Percentiles rank a stretch among this genome's conserved stretches.
Evolutionary conservation across 2,797 vertebrate genomes (phyloP).

Genomic region (Corythornis leucogaster): DNA sequence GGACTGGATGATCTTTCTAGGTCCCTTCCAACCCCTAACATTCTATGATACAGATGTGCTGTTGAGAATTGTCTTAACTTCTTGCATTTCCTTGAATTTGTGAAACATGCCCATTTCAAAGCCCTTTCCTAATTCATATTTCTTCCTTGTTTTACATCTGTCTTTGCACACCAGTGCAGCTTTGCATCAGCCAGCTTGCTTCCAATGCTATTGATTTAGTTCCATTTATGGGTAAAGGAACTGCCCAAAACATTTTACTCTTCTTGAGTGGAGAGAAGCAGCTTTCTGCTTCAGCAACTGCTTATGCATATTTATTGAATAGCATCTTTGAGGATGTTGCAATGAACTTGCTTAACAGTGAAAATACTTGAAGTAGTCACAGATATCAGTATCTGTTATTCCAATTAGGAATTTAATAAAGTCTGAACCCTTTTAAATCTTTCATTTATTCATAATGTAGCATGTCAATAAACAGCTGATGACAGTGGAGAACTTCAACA

Average conservation of each 20-base stretch:
- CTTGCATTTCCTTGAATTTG: not conserved
- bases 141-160: not conserved
- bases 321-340: constrained; percentile 27
- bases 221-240: not conserved
- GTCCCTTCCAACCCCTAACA: no score
- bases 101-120: not conserved
- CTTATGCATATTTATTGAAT: constrained; percentile 42
- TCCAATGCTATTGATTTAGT: not conserved
- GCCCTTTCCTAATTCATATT: not conserved
- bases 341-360: constrained; percentile 34
- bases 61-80: not conserved
- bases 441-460: constrained; percentile 36
- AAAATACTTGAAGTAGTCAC: constrained; percentile 27
- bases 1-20: no score
- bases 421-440: constrained; percentile 9
- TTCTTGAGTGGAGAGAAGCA: not conserved
- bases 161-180: not conserved
- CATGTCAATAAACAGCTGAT: constrained; percentile 42
- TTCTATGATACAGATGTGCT: rapidly evolving
- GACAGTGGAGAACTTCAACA: constrained; percentile 11
- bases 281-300: constrained; percentile 7
- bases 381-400: constrained; percentile 51
- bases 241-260: not conserved
- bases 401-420: constrained; percentile 59
- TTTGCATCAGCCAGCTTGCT: not conserved